These are phyloP conservation scores for Syritta pipiens DNA, from an alignment of 2,888 invertebrate genomes.

Conservation along the genomic window DNA sequence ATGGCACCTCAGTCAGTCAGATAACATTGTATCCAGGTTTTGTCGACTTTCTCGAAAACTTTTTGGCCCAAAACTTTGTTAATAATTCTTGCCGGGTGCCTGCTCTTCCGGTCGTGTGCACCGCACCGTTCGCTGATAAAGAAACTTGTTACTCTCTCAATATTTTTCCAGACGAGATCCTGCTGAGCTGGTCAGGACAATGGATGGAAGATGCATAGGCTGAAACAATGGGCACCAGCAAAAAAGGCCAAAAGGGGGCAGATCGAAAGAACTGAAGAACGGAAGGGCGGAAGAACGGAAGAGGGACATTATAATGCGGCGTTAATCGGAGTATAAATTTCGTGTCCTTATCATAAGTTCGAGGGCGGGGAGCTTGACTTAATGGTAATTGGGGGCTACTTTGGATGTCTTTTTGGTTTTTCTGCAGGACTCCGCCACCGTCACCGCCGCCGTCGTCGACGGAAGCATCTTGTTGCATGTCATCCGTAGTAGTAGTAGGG, in stretches of 20 bases:
- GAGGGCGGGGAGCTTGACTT: constrained; percentile 14
- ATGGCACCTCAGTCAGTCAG: constrained; percentile 41
- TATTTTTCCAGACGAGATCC: constrained; percentile 35
- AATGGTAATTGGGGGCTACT: constrained; percentile 46
- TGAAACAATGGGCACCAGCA: background rate
- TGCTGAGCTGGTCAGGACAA: constrained; percentile 27
- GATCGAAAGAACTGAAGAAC: no score
- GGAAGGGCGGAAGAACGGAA: constrained; percentile 14
- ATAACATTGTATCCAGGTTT: constrained; percentile 52
- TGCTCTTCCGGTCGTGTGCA: constrained; percentile 41
- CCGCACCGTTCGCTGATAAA: constrained; percentile 31
- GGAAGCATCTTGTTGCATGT: constrained; percentile 62
- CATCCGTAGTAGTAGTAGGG: constrained; percentile 48
- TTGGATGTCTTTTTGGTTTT: constrained; percentile 26
- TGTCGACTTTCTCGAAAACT: constrained; percentile 34
- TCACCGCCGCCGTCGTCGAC: no score
- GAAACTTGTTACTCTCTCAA: constrained; percentile 37
- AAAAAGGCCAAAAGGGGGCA: no score
- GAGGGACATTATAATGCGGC: constrained; percentile 57
- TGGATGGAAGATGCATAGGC: constrained; percentile 37
- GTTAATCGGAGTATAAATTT: constrained; percentile 61
- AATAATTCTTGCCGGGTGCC: constrained; percentile 48
- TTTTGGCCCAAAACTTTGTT: constrained; percentile 56
- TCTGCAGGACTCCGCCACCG: constrained; percentile 14
- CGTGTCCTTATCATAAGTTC: constrained; percentile 41